Evolutionary conservation across 2,797 vertebrate genomes (phyloP), one percentile per base, ranked within the genome.

Genomic region (Lophius americanus): DNA sequence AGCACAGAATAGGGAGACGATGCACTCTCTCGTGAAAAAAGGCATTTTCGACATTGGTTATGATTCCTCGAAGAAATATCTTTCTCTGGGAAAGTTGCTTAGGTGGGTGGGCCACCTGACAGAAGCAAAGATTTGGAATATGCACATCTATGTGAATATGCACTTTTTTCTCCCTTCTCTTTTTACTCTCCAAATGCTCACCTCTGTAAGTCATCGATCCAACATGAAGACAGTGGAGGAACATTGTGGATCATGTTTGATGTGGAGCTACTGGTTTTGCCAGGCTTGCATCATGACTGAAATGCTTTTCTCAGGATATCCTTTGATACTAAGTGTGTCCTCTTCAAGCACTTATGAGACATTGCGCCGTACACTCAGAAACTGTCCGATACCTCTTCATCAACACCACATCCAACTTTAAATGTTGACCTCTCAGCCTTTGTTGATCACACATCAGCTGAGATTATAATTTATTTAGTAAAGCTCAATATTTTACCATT

Each of bases 381-480:
- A 83, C 79, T 84, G 86, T 83, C 61, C n/a, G 55, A 83, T 87
- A 78, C 86, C 83, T 85, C 82, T 75, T 86, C 81, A 70, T 83
- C 68, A 60, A 75, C 66, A 84, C 65, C 74, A 85, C 62, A 81
- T 78, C 76, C 81, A 85, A 75, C 64, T 78, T 54, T 81, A 78
- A 81, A 85, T 80, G 88, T 91, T 82, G 23, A 92, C 88, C 77
- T 81, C 70, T 81, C 23, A 23, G 23, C 23, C 23, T 23, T 23
- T 23, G 23, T 85, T 70, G 60, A 91, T 91, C 82, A 85, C 76
- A 73, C 58, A 71, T 88, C 69, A 63, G 83, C 83, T 78, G 64
- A 91, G 79, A 92, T 55, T 68, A 90, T 93, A 90, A 93, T 92
- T 94, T 93, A 94, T 94, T 90, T 83, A 90, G 85, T 90, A 84